Conservation (phyloP, 2,888 invertebrate genomes). For the Phyto melanocephala region DNA sequence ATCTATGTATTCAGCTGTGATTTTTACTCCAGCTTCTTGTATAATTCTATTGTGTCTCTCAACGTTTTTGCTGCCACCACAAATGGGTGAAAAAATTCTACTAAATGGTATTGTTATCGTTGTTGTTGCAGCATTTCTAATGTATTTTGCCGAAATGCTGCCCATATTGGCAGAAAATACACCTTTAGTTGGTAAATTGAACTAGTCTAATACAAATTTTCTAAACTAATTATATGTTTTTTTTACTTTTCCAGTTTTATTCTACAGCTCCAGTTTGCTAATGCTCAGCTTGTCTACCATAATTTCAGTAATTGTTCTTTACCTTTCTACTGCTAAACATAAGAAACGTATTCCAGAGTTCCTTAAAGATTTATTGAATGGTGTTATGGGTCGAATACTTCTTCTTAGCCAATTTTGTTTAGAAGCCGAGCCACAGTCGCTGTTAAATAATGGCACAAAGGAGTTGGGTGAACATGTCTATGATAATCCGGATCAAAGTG, state of each 20-base stretch:
- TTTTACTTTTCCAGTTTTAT: slow-evolving; percentile 79
- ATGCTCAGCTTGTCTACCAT: slow-evolving; percentile 80
- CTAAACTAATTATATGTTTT: neutral
- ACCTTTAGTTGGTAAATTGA: slow-evolving; percentile 78
- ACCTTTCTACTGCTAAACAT: slow-evolving; percentile 79
- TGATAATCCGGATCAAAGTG: slow-evolving; percentile 66
- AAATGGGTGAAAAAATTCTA: slow-evolving; percentile 83
- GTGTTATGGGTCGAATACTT: slow-evolving; percentile 71
- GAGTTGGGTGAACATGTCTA: slow-evolving; percentile 72
- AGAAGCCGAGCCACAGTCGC: slow-evolving; percentile 68
- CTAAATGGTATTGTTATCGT: slow-evolving; percentile 82
- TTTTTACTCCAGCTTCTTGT: slow-evolving; percentile 83
- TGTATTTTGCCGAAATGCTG: slow-evolving; percentile 82
- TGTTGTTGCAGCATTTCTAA: slow-evolving; percentile 82
- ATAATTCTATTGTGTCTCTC: slow-evolving; percentile 82
- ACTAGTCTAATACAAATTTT: neutral
- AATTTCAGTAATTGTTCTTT: slow-evolving; percentile 81
- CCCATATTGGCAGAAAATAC: slow-evolving; percentile 79
- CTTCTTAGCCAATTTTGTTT: slow-evolving; percentile 73
- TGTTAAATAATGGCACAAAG: slow-evolving; percentile 69
- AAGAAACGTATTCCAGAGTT: slow-evolving; percentile 79
- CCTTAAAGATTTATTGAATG: slow-evolving; percentile 74
- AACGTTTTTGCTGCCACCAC: slow-evolving; percentile 84
- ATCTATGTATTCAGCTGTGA: slow-evolving; percentile 82
- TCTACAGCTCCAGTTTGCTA: slow-evolving; percentile 81